phyloP scores from a whole-genome alignment of 2,113 vertebrate species.

The Eupsittula cactorum region DNA sequence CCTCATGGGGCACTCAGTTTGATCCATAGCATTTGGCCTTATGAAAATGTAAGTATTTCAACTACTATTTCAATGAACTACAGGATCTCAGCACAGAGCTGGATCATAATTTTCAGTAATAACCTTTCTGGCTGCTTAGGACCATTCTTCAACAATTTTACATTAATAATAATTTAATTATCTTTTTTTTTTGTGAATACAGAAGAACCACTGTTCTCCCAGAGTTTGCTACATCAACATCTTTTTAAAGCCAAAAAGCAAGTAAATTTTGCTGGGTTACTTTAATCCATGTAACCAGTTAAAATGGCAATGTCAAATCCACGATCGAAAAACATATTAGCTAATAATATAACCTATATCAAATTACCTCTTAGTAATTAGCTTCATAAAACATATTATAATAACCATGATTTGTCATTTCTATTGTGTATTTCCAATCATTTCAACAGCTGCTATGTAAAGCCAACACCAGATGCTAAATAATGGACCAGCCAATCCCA shows the following conservation, averaged over 20 bases:
- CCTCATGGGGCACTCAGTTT: not conserved
- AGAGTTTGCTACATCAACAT: not conserved
- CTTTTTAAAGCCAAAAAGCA: not conserved
- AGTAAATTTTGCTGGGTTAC: not conserved
- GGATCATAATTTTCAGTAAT: not conserved
- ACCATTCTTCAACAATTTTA: not conserved
- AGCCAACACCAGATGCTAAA: not conserved
- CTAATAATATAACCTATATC: not conserved
- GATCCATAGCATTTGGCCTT: not conserved
- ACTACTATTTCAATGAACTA: not conserved
- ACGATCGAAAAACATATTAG: not conserved
- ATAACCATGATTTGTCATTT: not conserved
- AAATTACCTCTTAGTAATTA: not conserved
- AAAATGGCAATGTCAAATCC: not conserved
- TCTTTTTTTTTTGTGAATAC: not conserved
- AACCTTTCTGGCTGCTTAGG: not conserved
- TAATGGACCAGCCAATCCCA: not conserved
- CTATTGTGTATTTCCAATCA: not conserved
- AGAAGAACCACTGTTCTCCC: not conserved
- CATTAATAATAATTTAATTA: not conserved
- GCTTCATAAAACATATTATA: not conserved
- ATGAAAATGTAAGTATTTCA: not conserved
- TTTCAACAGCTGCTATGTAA: not conserved
- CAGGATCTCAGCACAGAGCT: not conserved
- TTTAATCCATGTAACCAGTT: not conserved